Conservation (phyloP, 2,797 vertebrate species). For the Crax fasciolata region DNA sequence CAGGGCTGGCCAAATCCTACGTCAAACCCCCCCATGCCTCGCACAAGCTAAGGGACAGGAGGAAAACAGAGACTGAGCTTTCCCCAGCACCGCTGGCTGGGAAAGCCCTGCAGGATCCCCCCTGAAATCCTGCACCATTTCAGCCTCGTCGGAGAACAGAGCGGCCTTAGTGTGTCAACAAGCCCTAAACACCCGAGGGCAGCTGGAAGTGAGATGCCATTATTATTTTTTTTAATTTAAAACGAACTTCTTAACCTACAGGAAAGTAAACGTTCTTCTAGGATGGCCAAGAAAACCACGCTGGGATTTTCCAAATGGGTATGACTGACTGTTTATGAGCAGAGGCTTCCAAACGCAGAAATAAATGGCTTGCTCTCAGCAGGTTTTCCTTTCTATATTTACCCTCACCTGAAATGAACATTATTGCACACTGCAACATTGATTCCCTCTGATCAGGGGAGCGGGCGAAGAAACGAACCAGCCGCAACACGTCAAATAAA, state of each 20-base stretch:
- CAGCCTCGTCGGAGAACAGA: conserved; percentile 16
- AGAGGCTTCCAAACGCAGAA: conserved; percentile 60
- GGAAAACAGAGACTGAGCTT: background rate
- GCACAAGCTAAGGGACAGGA: background rate
- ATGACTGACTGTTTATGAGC: conserved; percentile 73
- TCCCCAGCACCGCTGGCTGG: background rate
- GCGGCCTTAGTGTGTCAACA: conserved; percentile 35
- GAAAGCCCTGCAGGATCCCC: conserved; percentile 51
- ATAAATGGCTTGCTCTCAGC: conserved; percentile 74
- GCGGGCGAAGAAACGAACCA: background rate
- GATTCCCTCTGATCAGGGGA: conserved; percentile 56
- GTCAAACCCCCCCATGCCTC: no score
- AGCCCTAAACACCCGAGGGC: conserved; percentile 40
- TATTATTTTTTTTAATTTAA: conserved; percentile 39
- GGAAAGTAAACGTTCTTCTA: conserved; percentile 64
- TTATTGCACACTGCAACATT: conserved; percentile 55
- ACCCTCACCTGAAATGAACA: conserved; percentile 78
- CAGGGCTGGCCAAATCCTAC: background rate
- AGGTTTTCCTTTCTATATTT: conserved; percentile 80
- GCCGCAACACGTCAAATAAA: conserved; percentile 67
- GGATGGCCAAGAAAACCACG: conserved; percentile 63
- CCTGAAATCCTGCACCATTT: background rate
- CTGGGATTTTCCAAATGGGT: conserved; percentile 77
- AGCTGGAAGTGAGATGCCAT: conserved; percentile 41
- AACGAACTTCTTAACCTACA: conserved; percentile 67